phyloP scores from a whole-genome alignment of 2,797 vertebrate species.

The Euphonia xanthogaster region DNA sequence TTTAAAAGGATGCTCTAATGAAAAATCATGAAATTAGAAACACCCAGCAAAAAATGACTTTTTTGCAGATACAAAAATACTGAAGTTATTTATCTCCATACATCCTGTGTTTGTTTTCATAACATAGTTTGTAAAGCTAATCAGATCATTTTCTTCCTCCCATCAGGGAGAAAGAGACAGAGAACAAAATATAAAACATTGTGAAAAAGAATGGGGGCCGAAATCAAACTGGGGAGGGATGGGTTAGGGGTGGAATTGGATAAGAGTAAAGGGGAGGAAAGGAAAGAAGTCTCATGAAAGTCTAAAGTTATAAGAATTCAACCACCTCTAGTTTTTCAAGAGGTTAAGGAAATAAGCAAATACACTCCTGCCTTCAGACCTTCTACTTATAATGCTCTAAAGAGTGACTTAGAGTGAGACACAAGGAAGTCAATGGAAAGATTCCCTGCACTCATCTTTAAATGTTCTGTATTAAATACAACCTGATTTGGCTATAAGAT shows the following conservation, averaged over 20 bases:
- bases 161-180: neutral
- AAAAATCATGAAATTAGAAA: neutral
- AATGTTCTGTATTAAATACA: neutral
- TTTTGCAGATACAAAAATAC: neutral
- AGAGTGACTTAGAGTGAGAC: neutral
- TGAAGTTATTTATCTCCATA: neutral
- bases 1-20: neutral
- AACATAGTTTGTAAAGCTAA: neutral
- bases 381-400: neutral
- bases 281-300: neutral
- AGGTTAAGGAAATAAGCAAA: neutral
- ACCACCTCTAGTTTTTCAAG: neutral
- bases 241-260: neutral
- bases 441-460: neutral
- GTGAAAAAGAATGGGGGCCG: neutral
- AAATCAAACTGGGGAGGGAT: neutral
- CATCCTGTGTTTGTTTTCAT: neutral
- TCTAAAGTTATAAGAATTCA: neutral
- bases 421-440: neutral
- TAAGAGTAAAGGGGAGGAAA: neutral
- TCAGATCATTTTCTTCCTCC: neutral
- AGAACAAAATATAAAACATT: neutral
- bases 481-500: neutral
- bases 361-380: neutral
- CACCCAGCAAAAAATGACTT: neutral